Percentiles rank a stretch among this genome's conserved stretches.
These are phyloP conservation scores for Buphagus erythrorhynchus DNA, from an alignment of 2,797 vertebrate species.

Conservation along the genomic window DNA sequence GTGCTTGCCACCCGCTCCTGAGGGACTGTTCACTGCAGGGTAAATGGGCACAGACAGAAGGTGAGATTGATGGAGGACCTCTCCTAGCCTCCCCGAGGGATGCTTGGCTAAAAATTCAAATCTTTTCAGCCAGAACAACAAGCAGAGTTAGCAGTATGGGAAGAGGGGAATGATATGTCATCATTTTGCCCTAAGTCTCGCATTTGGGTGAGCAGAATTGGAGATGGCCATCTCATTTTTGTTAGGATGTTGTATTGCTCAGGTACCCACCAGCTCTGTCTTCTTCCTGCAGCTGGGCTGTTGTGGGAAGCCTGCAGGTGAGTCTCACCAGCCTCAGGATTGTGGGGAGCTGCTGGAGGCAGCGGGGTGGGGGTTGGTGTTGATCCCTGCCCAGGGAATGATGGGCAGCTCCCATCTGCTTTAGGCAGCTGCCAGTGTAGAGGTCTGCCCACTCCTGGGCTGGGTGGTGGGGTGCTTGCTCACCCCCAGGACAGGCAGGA, in stretches of 20 bases:
- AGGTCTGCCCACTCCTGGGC: background rate
- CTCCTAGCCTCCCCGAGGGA: accelerated
- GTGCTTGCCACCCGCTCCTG: background rate
- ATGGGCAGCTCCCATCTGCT: background rate
- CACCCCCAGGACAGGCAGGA: accelerated
- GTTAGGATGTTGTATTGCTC: background rate
- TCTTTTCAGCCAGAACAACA: background rate
- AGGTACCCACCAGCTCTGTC: background rate
- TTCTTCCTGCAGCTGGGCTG: background rate
- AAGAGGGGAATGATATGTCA: background rate
- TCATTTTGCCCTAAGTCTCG: background rate
- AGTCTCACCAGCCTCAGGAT: background rate
- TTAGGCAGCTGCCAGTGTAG: background rate
- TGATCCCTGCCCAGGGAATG: background rate
- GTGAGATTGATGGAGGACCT: background rate
- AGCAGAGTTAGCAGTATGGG: background rate
- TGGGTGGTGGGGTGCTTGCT: background rate
- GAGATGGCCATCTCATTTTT: background rate
- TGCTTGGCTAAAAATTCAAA: background rate
- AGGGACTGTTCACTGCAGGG: background rate
- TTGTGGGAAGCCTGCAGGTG: background rate
- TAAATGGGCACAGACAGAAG: background rate
- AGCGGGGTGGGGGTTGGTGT: accelerated
- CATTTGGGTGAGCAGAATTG: background rate
- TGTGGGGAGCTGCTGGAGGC: background rate